Evolutionary conservation across 2,797 vertebrate species (phyloP).

Genomic region (Siniperca obscura): DNA sequence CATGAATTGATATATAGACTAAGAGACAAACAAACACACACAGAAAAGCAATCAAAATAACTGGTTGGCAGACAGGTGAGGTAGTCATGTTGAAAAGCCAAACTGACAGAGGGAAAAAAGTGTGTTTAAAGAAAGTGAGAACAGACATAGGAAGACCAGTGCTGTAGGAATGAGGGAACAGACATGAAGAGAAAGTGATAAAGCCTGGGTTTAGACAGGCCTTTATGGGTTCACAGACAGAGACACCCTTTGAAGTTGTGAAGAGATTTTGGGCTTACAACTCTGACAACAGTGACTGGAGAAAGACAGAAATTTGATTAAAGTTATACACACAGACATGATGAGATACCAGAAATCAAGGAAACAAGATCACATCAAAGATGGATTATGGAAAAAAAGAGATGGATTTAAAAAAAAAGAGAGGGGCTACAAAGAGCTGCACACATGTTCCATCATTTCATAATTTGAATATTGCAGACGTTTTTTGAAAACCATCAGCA

Average conservation of each 20-base stretch:
- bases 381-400: conserved; percentile 24
- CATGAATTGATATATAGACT: conserved; percentile 19
- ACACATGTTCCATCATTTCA: conserved; percentile 29
- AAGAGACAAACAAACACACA: not conserved
- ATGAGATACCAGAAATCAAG: conserved; percentile 60
- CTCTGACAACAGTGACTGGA: conserved; percentile 62
- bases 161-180: conserved; percentile 36
- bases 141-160: conserved; percentile 20
- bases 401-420: conserved; percentile 6
- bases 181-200: conserved; percentile 68
- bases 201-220: conserved; percentile 73
- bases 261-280: conserved; percentile 74
- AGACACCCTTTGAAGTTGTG: conserved; percentile 77
- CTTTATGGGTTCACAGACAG: conserved; percentile 73
- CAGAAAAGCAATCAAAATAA: conserved; percentile 4
- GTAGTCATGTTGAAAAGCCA: conserved; percentile 34
- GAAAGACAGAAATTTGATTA: conserved; percentile 66
- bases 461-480: conserved; percentile 7
- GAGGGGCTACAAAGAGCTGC: conserved; percentile 32
- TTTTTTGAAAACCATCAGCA: not conserved
- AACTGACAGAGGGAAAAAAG: conserved; percentile 27
- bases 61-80: conserved; percentile 25
- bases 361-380: conserved; percentile 60
- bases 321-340: conserved; percentile 61
- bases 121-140: conserved; percentile 42